phyloP scores from a whole-genome alignment of 2,797 vertebrate genomes.

The Hafferia zeledoni region DNA sequence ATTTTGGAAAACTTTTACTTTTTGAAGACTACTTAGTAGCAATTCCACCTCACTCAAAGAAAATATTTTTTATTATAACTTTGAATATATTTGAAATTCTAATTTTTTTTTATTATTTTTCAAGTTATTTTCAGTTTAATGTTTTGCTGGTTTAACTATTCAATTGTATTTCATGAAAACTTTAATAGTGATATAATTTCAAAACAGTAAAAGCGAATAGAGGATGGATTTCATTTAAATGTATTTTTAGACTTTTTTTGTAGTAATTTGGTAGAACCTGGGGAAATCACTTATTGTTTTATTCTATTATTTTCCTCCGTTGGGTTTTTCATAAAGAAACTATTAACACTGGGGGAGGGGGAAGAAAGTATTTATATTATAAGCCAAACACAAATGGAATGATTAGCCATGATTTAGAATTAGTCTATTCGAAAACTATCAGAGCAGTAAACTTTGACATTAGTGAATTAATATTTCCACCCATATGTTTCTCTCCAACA shows the following conservation, averaged over 20 bases:
- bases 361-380: neutral
- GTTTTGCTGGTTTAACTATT: neutral
- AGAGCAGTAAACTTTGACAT: neutral
- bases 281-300: neutral
- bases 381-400: neutral
- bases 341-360: neutral
- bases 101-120: neutral
- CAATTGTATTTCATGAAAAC: neutral
- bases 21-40: neutral
- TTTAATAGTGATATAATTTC: neutral
- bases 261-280: neutral
- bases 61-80: neutral
- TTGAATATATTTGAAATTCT: neutral
- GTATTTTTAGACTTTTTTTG: neutral
- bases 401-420: neutral
- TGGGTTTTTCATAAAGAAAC: neutral
- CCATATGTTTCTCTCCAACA: slow-evolving; percentile 50
- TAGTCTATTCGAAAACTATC: neutral
- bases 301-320: neutral
- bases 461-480: slow-evolving; percentile 18
- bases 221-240: neutral
- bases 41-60: neutral
- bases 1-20: neutral
- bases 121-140: neutral
- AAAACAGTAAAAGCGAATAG: neutral